A percentile compares a stretch with the other conserved stretches of the same genome.
phyloP scores from a whole-genome alignment of 2,888 invertebrate species.

The Tricholauxania praeusta region DNA sequence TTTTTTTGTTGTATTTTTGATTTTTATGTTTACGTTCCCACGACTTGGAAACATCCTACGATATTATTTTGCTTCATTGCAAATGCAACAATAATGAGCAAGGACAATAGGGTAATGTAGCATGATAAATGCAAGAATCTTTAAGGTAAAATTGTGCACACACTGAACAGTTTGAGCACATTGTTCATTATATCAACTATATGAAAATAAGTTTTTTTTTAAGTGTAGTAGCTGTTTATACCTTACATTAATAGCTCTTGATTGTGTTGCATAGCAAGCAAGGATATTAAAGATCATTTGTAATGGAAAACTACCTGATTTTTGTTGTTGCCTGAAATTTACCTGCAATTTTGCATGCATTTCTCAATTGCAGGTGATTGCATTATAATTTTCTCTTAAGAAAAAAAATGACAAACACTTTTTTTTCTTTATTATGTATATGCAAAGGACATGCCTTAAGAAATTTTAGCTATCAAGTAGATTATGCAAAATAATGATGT shows the following conservation, averaged over 20 bases:
- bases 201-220: no score
- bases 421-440: conserved; percentile 34
- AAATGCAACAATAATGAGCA: conserved; percentile 33
- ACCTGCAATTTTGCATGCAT: conserved; percentile 33
- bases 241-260: no score
- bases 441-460: neutral
- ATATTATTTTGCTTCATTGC: conserved; percentile 24
- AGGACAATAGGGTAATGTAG: conserved; percentile 26
- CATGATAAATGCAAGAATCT: conserved; percentile 11
- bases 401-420: conserved; percentile 13
- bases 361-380: conserved; percentile 37
- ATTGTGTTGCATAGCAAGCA: no score
- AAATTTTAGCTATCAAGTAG: neutral
- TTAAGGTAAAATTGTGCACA: no score
- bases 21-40: conserved; percentile 35
- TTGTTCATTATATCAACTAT: no score
- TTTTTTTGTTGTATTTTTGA: no score
- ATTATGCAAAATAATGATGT: conserved; percentile 39
- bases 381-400: conserved; percentile 29
- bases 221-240: no score
- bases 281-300: no score
- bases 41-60: neutral
- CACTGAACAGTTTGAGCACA: no score
- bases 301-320: no score
- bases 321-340: neutral